Evolutionary conservation across 2,797 vertebrate genomes (phyloP), one percentile per base, ranked within the genome.

Genomic region (Crypturellus tataupa): DNA sequence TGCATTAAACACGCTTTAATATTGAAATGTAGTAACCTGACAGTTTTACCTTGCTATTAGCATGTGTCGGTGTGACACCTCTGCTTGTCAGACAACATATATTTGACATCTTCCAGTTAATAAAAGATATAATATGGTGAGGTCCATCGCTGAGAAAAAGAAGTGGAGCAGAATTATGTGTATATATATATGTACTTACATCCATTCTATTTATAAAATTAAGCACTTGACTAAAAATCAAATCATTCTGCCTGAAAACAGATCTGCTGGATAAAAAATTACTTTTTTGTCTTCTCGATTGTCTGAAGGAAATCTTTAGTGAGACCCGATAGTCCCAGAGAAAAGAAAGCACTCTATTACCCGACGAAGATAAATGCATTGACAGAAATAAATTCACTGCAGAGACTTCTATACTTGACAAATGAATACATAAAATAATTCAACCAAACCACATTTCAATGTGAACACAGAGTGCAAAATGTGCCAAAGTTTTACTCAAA

Each of bases 41-140:
- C 27, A 73, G 6, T 25, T 49, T 63, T 85, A 19, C 29, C 58
- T 39, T 68, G 44, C 18, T 14, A 4, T 18, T 1, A 56, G 27
- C 33, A 18, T 0, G 0, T 4, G 18, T 6, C 39, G 21, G 0
- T 6, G 20, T 0, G 7, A 49, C 37, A 14, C 20, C 53, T 3
- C 4, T 27, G 49, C 31, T 33, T 27, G 15, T 24, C 46, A 24
- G 0, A 1, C 1, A 1, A 1, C 1, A 2, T 19, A 4, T 23
- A 2, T 8, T 33, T 24, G 18, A 23, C 6, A 5, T 23, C 24
- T 71, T 35, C 31, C 58, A 44, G 7, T 15, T 20, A 27, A 49
- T 10, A 42, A 27, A 35, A 46, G 40, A 79, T 6, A 7, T 9
- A 72, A 31, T 0, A 0, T 31, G 62, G 4, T 51, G 33, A 85